Base-by-base conservation (phyloP, 2,888 invertebrate species). In the Eilema depressum region DNA sequence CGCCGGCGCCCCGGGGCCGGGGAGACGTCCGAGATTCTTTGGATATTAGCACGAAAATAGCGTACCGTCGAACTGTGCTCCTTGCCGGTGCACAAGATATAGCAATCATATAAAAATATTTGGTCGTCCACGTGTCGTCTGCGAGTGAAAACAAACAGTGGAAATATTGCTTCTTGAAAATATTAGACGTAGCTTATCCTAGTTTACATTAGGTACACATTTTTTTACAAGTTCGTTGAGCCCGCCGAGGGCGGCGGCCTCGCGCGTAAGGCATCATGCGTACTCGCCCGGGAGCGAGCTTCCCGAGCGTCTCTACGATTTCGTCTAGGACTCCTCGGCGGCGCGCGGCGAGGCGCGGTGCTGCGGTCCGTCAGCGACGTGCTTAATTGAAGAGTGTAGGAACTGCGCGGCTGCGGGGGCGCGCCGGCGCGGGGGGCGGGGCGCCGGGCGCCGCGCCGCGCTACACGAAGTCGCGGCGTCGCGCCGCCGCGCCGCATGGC, bases 31-130 rank as follows among this genome's bases (percentile, higher is more conserved):
- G 47, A 26, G 3, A 26, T 63, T 59, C 47, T 57, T 25, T 20
- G 14, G n/a, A 33, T 37, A 26, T 26, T 12, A 73, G 47, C 20
- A 69, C 56, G 72, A 68, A 72, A 37, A 57, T 74, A 69, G 66
- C 74, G 56, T 76, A 69, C 63, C 71, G 72, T 63, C 68, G 65
- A 75, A 72, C 68, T 2, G 12, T 23, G 14, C 57, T 23, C 25
- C 25, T 5, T 25, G 26, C 41, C 65, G 74, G 70, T 73, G 72
- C 75, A 69, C 64, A 76, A 72, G 64, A 65, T 74, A 69, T 60
- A 72, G 79, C 73, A 75, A 74, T 76, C 57, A 76, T 82, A 81
- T 65, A 80, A 81, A 82, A 82, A 75, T 77, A 73, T 67, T 80
- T 79, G 76, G 79, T 79, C 77, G 70, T 76, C 68, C 67, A 60